Evolutionary conservation across 2,797 vertebrate genomes (phyloP).

Genomic region (Neomorphus geoffroyi): DNA sequence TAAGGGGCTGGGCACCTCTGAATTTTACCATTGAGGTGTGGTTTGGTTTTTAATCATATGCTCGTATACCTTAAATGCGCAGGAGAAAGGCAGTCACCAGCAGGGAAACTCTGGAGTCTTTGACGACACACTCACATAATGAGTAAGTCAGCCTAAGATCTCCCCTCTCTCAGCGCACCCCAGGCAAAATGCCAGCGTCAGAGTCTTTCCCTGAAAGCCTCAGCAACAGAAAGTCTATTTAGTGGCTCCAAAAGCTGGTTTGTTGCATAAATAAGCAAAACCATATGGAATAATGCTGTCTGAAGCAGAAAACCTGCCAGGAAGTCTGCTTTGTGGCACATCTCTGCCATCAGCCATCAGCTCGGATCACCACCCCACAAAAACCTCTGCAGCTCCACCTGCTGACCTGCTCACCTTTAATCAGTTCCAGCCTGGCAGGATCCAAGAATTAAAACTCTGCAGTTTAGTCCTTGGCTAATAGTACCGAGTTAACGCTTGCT

Average conservation of each 20-base stretch:
- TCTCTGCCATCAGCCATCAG: neutral
- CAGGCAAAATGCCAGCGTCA: neutral
- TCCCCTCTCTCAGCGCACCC: neutral
- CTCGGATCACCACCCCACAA: neutral
- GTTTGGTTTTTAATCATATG: no score
- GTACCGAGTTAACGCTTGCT: neutral
- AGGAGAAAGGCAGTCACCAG: neutral
- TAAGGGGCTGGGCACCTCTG: neutral
- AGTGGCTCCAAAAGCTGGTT: neutral
- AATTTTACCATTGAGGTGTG: neutral
- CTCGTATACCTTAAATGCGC: no score
- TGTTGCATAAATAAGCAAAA: constrained; percentile 13
- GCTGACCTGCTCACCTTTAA: neutral
- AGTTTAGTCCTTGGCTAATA: neutral
- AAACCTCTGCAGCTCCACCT: neutral
- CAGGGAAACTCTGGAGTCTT: neutral
- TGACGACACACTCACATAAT: neutral
- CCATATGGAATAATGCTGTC: neutral
- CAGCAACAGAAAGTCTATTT: neutral
- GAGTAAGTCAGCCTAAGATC: neutral
- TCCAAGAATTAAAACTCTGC: neutral
- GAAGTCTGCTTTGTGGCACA: neutral
- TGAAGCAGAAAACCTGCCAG: neutral
- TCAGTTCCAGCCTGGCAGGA: neutral
- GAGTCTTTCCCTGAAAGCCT: neutral